Percentiles rank a stretch among this genome's conserved stretches.
These are phyloP conservation scores for Synergus itoensis DNA, from an alignment of 2,888 invertebrate genomes.

Conservation along the genomic window DNA sequence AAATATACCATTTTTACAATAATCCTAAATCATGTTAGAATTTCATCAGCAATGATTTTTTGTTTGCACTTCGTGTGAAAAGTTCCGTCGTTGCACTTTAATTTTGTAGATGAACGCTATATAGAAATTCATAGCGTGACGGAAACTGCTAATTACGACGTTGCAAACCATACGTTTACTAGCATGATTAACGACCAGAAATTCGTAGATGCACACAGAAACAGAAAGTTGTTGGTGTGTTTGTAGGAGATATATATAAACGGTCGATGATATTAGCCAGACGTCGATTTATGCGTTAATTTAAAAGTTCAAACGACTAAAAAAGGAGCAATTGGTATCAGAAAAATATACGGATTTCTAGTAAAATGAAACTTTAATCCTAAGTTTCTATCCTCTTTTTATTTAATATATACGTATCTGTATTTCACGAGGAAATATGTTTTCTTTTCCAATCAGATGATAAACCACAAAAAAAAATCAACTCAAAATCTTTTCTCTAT, in stretches of 20 bases:
- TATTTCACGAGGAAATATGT: background rate
- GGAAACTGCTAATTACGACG: constrained; percentile 52
- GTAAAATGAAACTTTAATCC: too few relatives aligned
- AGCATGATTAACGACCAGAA: constrained; percentile 52
- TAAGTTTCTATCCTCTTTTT: too few relatives aligned
- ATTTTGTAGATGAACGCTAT: constrained; percentile 12
- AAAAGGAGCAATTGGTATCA: background rate
- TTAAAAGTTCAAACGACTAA: constrained; percentile 10
- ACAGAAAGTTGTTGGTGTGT: constrained; percentile 21
- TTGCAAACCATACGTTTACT: constrained; percentile 17
- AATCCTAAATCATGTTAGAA: too few relatives aligned
- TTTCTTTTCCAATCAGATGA: background rate
- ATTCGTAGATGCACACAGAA: constrained; percentile 19
- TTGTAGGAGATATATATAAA: constrained; percentile 10
- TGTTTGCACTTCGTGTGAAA: too few relatives aligned
- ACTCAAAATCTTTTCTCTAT: background rate
- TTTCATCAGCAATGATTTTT: too few relatives aligned
- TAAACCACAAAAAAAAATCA: background rate
- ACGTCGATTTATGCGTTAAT: constrained; percentile 36
- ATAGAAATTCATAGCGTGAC: constrained; percentile 45
- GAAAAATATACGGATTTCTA: too few relatives aligned
- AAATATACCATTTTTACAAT: too few relatives aligned
- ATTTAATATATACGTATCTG: background rate
- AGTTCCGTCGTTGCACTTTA: constrained; percentile 27
- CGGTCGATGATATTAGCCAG: constrained; percentile 21